A percentile compares a stretch with the other conserved stretches of the same genome.
Evolutionary conservation across 2,113 vertebrate species (phyloP).

Genomic region (Festucalex cinctus): DNA sequence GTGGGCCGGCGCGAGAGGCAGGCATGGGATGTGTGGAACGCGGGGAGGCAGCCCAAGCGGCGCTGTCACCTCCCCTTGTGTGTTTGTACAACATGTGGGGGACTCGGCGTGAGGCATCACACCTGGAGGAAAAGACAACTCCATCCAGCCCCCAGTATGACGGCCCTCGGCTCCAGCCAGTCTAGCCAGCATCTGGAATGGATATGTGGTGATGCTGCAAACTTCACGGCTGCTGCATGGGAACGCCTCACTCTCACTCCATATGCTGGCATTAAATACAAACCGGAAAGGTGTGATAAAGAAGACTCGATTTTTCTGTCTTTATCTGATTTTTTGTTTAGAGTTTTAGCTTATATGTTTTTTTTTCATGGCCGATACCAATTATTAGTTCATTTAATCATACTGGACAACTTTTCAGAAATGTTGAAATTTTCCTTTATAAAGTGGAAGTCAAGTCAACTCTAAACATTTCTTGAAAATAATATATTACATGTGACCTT

Average conservation of each 20-base stretch:
- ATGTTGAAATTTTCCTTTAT: too few relatives aligned
- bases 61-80: slow-evolving; percentile 70
- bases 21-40: slow-evolving; percentile 19
- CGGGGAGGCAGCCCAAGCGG: slow-evolving; percentile 65
- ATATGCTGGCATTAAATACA: slow-evolving; percentile 80
- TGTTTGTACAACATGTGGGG: slow-evolving; percentile 92
- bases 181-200: slow-evolving; percentile 99
- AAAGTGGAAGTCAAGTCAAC: too few relatives aligned
- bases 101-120: slow-evolving; percentile 93
- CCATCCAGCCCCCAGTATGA: slow-evolving; percentile 81
- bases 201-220: slow-evolving; percentile 85
- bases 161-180: slow-evolving; percentile 88
- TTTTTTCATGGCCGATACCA: too few relatives aligned
- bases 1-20: slow-evolving; percentile 69
- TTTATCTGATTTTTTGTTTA: too few relatives aligned
- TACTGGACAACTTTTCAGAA: too few relatives aligned
- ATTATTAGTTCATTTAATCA: too few relatives aligned
- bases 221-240: slow-evolving; percentile 46
- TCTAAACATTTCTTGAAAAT: too few relatives aligned
- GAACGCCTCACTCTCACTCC: slow-evolving; percentile 70
- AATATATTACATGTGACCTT: too few relatives aligned
- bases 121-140: slow-evolving; percentile 96
- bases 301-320: too few relatives aligned
- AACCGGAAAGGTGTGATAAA: too few relatives aligned
- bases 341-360: too few relatives aligned